Base-by-base conservation (phyloP, 1,140 invertebrate genomes). In the Metaphire vulgaris region DNA sequence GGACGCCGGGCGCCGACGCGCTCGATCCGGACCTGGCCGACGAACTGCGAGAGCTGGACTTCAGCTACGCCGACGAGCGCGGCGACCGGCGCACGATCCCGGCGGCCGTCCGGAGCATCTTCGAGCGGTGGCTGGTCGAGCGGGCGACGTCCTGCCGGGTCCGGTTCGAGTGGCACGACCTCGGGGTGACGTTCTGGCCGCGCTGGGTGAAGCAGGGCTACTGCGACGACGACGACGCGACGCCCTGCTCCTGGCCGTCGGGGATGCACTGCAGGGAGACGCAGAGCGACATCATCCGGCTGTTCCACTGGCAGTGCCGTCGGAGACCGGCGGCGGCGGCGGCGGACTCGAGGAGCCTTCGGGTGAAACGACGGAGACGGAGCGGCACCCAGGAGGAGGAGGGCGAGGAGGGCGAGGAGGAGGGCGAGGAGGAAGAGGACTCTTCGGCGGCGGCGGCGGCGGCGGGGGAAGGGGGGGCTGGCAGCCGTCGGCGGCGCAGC, bases 161-260 rank as follows among this genome's bases (percentile, higher is more conserved):
- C 2, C 77, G 79, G 26, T 87, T 82, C 79, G 78, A 77, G 0
- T 87, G 87, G 87, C 79, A 80, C 16, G 86, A 87, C 75, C 73
- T 87, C 41, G 87, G 87, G 2, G 73, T 82, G 16, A 81, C 84
- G 28, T 87, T 87, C 74, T 87, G 85, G 86, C 87, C 86, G 6
- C 78, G 86, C 2, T 87, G 81, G 82, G 80, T 87, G 15, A 78
- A 79, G 32, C 67, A 81, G 21, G 86, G 86, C 1, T 79, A 82
- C 33, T 87, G 86, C 76, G 77, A 73, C 15, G 77, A 69, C 29
- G 69, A 78, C 26, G n/a, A n/a, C n/a, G n/a, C n/a, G n/a, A 21
- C 66, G n/a, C 32, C 70, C 31, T 87, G 87, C 76, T 85, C 83
- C 12, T 87, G 86, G 86, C 87, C 87, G 12, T 82, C 85, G 0